Base-by-base conservation (phyloP, 2,797 vertebrate genomes). In the Pseudochirops corinnae region DNA sequence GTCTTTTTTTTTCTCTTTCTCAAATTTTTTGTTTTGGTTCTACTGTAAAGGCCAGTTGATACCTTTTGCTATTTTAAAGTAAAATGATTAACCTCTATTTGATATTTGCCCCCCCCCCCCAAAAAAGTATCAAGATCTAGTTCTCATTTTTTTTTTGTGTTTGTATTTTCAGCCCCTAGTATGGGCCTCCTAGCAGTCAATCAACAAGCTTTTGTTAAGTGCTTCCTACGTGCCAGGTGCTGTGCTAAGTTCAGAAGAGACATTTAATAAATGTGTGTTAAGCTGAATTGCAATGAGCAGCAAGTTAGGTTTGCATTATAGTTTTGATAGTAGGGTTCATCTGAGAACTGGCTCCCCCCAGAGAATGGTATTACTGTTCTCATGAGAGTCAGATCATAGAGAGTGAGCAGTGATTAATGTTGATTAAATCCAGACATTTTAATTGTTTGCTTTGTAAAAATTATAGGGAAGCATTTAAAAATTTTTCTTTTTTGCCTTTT, bases 21-120 rank as follows among this genome's bases (percentile, higher is more conserved):
- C 16, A 74, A 12, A 1, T 1, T 56, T 55, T 95, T 46, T 67
- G 16, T 92, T 24, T 21, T 24, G 3, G 46, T 92, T 97, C 57
- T 90, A 87, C 55, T 82, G 18, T 52, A 91, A 94, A 94, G 93
- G 55, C 55, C 3, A 93, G 94, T 55, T 92, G 39, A 55, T 91
- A 57, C 90, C 91, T 94, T 53, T 96, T 91, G 5, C 0, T 58
- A 58, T 24, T 5, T 55, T 62, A 91, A 82, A 46, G 55, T 31
- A 93, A 58, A 39, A 13, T 92, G 60, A 29, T 7, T 50, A 91
- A 2, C 5, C 97, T 93, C 55, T 93, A 31, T 93, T 90, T 91
- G 90, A n/a, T n/a, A 24, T 91, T 55, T 55, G 90, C 52, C 90
- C 31, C 6, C 9, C 2, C 2, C 2, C 2, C 2, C 2, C 2